These are phyloP conservation scores for Wiebesia pumilae DNA, from an alignment of 1,140 invertebrate species.

Conservation along the genomic window DNA sequence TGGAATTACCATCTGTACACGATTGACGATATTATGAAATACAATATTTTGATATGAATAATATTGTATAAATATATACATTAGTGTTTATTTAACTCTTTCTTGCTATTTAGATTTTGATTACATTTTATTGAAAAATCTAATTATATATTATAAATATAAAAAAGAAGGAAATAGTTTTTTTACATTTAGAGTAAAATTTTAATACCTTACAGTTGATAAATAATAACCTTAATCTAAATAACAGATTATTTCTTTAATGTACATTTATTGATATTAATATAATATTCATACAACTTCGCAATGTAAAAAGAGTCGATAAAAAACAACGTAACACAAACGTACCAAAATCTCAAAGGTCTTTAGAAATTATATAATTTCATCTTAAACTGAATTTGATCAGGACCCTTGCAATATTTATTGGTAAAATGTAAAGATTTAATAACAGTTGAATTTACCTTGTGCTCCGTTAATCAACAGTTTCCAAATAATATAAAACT, in stretches of 20 bases:
- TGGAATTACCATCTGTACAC: constrained; percentile 58
- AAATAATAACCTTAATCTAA: too few relatives aligned
- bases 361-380: neutral
- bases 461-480: too few relatives aligned
- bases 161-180: neutral
- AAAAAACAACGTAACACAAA: too few relatives aligned
- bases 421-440: too few relatives aligned
- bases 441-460: too few relatives aligned
- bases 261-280: neutral
- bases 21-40: neutral
- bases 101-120: neutral
- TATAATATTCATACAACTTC: neutral
- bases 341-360: too few relatives aligned
- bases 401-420: too few relatives aligned
- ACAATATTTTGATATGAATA: neutral
- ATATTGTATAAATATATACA: neutral
- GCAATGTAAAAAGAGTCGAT: neutral
- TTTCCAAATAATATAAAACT: too few relatives aligned
- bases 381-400: neutral
- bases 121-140: neutral
- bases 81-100: neutral
- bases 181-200: neutral
- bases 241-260: too few relatives aligned
- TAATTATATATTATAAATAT: neutral
- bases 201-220: too few relatives aligned